These are phyloP conservation scores for Xylocopa sonorina DNA, from an alignment of 1,140 invertebrate species.

Conservation along the genomic window DNA sequence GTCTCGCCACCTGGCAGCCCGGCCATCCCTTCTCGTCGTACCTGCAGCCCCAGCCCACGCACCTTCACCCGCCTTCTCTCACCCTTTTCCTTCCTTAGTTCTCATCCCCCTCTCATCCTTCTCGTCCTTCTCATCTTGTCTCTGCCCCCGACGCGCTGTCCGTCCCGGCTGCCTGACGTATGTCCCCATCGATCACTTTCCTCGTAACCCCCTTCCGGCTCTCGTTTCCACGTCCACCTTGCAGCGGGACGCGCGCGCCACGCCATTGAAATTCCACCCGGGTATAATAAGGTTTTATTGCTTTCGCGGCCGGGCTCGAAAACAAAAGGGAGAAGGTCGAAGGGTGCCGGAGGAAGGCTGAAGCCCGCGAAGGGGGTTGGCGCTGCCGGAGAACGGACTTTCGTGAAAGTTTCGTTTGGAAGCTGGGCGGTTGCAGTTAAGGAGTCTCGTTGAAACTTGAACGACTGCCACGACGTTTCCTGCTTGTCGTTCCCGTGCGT, in stretches of 20 bases:
- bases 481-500: neutral
- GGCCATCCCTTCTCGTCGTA: conserved; percentile 13
- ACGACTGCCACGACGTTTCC: conserved; percentile 15
- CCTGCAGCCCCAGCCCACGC: conserved; percentile 18
- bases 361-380: neutral
- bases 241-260: conserved; percentile 50
- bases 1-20: conserved; percentile 70
- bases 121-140: conserved; percentile 63
- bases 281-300: conserved; percentile 69
- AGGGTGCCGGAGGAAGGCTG: conserved; percentile 18
- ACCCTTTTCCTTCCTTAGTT: conserved; percentile 52
- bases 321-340: conserved; percentile 56
- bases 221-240: conserved; percentile 66
- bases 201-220: conserved; percentile 53
- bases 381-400: neutral
- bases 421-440: neutral
- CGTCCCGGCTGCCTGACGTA: conserved; percentile 65
- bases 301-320: conserved; percentile 57
- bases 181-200: conserved; percentile 71
- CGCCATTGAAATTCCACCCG: conserved; percentile 70
- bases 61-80: conserved; percentile 54
- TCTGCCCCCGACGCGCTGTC: conserved; percentile 58
- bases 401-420: conserved; percentile 39
- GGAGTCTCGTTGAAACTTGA: conserved; percentile 16
- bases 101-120: conserved; percentile 44